These are phyloP conservation scores for Drosophila ironensis DNA, from an alignment of 1,140 invertebrate species.

Conservation along the genomic window DNA sequence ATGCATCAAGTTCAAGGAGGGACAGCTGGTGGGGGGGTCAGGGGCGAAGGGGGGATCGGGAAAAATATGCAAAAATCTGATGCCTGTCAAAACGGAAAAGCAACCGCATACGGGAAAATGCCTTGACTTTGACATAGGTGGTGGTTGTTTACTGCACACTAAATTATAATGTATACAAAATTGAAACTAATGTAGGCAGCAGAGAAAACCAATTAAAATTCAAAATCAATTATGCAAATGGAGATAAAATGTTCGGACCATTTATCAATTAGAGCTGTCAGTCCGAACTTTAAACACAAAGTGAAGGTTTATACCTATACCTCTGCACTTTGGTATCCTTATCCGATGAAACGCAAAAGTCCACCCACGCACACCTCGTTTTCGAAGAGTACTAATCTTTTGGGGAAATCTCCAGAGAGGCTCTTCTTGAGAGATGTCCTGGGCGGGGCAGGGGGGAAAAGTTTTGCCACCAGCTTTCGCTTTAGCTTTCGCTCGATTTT, in stretches of 20 bases:
- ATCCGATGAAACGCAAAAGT: constrained; percentile 6
- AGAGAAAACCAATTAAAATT: constrained; percentile 35
- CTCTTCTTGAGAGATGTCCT: too few species aligned
- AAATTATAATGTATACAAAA: constrained; percentile 20
- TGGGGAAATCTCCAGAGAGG: background rate
- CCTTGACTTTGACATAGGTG: constrained; percentile 49
- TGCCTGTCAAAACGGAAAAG: constrained; percentile 14
- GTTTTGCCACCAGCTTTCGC: constrained; percentile 1
- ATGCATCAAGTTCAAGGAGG: constrained; percentile 62
- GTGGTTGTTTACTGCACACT: constrained; percentile 1
- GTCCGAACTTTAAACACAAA: constrained; percentile 4
- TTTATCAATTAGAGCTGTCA: constrained; percentile 44
- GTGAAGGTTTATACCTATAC: background rate
- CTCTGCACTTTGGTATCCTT: background rate
- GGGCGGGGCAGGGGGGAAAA: too few species aligned
- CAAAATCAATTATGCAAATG: constrained; percentile 48
- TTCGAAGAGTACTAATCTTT: background rate
- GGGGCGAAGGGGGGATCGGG: too few species aligned
- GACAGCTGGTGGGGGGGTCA: too few species aligned
- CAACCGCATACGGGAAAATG: background rate
- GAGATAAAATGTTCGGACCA: constrained; percentile 25
- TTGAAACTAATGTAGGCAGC: constrained; percentile 13
- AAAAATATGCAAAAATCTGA: constrained; percentile 25
- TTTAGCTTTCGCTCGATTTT: background rate
- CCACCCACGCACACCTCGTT: background rate